These are phyloP conservation scores for Hirtodrosophila histrioides DNA, from an alignment of 2,888 invertebrate species.

Conservation along the genomic window DNA sequence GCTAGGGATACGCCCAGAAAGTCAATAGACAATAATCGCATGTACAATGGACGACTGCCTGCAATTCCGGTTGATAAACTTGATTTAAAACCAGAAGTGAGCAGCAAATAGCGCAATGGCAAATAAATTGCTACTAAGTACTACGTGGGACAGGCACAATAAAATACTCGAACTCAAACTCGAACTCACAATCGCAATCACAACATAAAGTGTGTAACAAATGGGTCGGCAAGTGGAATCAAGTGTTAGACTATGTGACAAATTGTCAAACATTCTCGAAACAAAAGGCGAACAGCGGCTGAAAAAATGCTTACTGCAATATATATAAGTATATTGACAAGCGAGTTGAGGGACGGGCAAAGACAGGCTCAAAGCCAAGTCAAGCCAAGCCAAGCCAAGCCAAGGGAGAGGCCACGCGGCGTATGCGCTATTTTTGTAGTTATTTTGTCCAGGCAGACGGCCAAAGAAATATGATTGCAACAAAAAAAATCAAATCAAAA, in stretches of 20 bases:
- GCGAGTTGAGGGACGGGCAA: constrained; percentile 70
- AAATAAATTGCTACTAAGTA: constrained; percentile 75
- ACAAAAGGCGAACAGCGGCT: constrained; percentile 31
- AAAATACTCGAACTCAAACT: constrained; percentile 35
- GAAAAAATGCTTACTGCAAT: constrained; percentile 58
- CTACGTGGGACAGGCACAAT: constrained; percentile 29
- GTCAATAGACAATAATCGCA: constrained; percentile 21
- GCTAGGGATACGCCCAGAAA: constrained; percentile 73
- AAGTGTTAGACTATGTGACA: constrained; percentile 58
- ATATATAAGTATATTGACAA: constrained; percentile 49
- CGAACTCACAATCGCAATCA: constrained; percentile 20
- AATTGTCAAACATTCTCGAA: constrained; percentile 73
- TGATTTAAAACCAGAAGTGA: constrained; percentile 80
- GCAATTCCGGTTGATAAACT: constrained; percentile 79
- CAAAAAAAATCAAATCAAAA: constrained; percentile 37
- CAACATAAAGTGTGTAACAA: constrained; percentile 70
- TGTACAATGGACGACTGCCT: constrained; percentile 54
- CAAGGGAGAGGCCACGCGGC: constrained; percentile 72
- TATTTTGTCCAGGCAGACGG: constrained; percentile 17
- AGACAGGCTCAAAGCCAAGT: constrained; percentile 54
- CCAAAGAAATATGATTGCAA: constrained; percentile 1
- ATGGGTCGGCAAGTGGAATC: constrained; percentile 60
- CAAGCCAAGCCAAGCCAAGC: constrained; percentile 26
- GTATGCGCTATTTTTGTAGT: constrained; percentile 52
- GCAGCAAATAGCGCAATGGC: constrained; percentile 43